Base-by-base conservation (phyloP, 2,797 vertebrate species). In the Gephyroberyx darwinii region DNA sequence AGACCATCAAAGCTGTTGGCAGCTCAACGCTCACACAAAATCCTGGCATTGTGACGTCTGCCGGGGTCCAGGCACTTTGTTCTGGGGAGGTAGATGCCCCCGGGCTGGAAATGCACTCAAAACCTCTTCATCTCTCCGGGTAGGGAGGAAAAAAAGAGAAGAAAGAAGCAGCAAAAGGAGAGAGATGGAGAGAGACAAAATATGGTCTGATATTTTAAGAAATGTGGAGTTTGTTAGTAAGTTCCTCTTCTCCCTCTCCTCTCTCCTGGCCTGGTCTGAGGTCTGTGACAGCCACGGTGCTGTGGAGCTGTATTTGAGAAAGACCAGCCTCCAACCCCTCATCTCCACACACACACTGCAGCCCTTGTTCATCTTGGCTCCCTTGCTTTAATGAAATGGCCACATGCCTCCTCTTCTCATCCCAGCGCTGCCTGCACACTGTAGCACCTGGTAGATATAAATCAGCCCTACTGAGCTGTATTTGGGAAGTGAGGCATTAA, bases 401-500 rank as follows among this genome's bases (percentile, higher is more conserved):
- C 91, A 91, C 91, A 90, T 91, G 88, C 84, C 88, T 87, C 74
- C 82, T 85, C 16, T 16, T 55, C 89, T 90, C 90, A 86, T 87
- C 85, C 77, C 41, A 60, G 72, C 84, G 86, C 85, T 82, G 85
- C 85, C 77, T 71, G 85, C 84, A 87, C 82, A 83, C 88, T 88
- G 71, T 86, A 89, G 88, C 94, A 95, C 94, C 94, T 95, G 94
- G 90, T 90, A 90, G 90, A 93, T 91, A 95, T 95, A 94, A 95
- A 95, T 95, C 94, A 94, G 86, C 71, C 83, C 77, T 56, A 85
- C 89, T 81, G 87, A 91, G 91, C 94, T 91, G 91, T 91, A 91
- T 93, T 93, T 93, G 93, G 93, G 93, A 94, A 95, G 94, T 92
- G 90, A 94, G 93, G 92, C 92, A 94, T 94, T 94, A 94, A 93